Evolutionary conservation across 2,888 invertebrate genomes (phyloP).

Genomic region (Cacoxenus indagator): DNA sequence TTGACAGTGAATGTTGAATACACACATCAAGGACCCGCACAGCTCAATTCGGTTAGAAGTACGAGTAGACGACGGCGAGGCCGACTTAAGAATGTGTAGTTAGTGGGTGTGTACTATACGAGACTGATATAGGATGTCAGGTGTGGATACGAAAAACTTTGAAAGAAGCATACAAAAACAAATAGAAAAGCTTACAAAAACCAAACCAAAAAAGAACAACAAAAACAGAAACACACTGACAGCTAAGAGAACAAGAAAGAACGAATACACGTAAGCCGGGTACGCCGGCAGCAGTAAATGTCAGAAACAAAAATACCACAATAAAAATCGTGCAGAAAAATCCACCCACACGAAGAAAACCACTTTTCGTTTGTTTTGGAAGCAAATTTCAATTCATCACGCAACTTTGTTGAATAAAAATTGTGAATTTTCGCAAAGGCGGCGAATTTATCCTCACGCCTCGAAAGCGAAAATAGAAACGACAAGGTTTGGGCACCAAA

Average conservation of each 20-base stretch:
- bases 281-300: not conserved
- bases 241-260: too few relatives aligned
- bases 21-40: too few relatives aligned
- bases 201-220: not conserved
- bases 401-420: constrained; percentile 57
- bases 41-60: too few relatives aligned
- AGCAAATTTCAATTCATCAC: constrained; percentile 60
- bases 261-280: too few relatives aligned
- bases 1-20: constrained; percentile 33
- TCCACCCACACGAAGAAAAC: constrained; percentile 22
- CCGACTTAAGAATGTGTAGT: not conserved
- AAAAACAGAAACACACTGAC: too few relatives aligned
- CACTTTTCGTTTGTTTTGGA: constrained; percentile 53
- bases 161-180: not conserved
- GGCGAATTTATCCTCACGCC: too few relatives aligned
- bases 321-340: not conserved
- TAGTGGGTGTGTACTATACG: constrained; percentile 14
- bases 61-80: constrained; percentile 42
- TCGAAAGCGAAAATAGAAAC: too few relatives aligned
- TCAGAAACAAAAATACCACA: constrained; percentile 3
- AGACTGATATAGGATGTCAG: not conserved
- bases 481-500: too few relatives aligned
- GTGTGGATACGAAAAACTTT: not conserved
- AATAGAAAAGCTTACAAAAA: not conserved
- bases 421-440: too few relatives aligned